Evolutionary conservation across 2,888 invertebrate species (phyloP), one percentile per base, ranked within the genome.

Genomic region (Cepaea hortensis): DNA sequence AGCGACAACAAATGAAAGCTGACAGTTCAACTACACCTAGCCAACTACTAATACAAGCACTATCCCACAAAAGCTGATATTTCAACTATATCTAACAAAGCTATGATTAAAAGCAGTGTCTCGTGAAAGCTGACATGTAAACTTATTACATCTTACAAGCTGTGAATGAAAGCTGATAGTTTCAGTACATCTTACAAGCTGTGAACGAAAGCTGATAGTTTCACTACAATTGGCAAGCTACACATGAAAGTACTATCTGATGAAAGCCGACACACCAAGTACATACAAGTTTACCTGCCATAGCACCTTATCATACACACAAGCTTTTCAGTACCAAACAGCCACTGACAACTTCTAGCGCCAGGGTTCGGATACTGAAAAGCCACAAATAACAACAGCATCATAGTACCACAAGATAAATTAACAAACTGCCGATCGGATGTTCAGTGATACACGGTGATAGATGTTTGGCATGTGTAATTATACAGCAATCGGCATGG

Each of bases 311-410:
- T 48, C 4, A 46, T 46, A 72, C n/a, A 72, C 23, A 73, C 23
- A 13, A 73, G 18, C 15, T 55, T 75, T 75, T 75, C 75, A 75
- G 75, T 75, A 75, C 48, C 75, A 75, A 18, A 50, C 48, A 18
- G 75, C 48, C 75, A 75, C 75, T 75, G 75, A 75, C 75, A 75
- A 75, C 48, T 50, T 75, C 48, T 75, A 75, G 75, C 48, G 75
- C 75, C 48, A 50, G 75, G 75, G 75, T 75, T 50, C 50, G 46
- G 50, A 20, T 50, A 75, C 75, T 75, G 75, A 75, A 48, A 68
- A 20, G 68, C 20, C 20, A 20, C 20, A 68, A 68, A 62, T 15
- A 62, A 20, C 15, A 68, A 18, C 18, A 68, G 68, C 18, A 20
- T 68, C 68, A 15, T 68, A 68, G 55, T 18, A 68, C 68, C 68